Evolutionary conservation across 2,888 invertebrate genomes (phyloP).

Genomic region (Drosophila pseudotalamancana): DNA sequence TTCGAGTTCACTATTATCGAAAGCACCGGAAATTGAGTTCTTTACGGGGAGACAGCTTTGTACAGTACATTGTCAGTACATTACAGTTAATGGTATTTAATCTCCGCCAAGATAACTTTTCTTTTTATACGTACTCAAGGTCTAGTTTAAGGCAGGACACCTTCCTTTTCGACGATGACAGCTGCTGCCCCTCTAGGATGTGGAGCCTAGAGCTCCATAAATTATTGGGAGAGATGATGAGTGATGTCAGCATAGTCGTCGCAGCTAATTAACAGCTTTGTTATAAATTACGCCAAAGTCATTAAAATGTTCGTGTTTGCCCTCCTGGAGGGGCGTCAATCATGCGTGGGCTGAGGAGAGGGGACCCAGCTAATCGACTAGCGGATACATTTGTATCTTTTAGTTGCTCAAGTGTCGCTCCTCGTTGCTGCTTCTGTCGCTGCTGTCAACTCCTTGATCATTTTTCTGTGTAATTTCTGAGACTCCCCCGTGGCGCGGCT

Average conservation of each 20-base stretch:
- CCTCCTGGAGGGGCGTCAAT: slow-evolving; percentile 69
- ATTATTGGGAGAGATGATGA: slow-evolving; percentile 80
- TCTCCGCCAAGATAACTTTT: too few relatives aligned
- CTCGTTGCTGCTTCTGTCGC: slow-evolving; percentile 28
- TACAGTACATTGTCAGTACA: too few relatives aligned
- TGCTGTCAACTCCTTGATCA: slow-evolving; percentile 74
- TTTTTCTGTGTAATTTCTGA: slow-evolving; percentile 48
- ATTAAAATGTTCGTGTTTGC: slow-evolving; percentile 63
- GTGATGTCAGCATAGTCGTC: slow-evolving; percentile 76
- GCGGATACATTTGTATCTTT: slow-evolving; percentile 76
- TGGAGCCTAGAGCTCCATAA: slow-evolving; percentile 51
- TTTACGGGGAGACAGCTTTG: too few relatives aligned
- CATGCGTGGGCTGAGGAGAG: slow-evolving; percentile 76
- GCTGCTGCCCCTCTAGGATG: slow-evolving; percentile 38
- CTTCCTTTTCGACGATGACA: background rate
- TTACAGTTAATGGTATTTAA: too few relatives aligned
- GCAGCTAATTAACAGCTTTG: slow-evolving; percentile 84
- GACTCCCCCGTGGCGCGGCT: slow-evolving; percentile 67
- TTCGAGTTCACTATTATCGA: too few relatives aligned
- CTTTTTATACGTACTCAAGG: too few relatives aligned
- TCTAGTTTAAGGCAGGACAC: background rate
- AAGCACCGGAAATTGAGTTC: too few relatives aligned
- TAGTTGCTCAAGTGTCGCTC: slow-evolving; percentile 45
- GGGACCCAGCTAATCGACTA: slow-evolving; percentile 16
- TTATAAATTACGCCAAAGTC: slow-evolving; percentile 82